phyloP scores from a whole-genome alignment of 1,140 invertebrate species.

The Drosophila bifasciata region DNA sequence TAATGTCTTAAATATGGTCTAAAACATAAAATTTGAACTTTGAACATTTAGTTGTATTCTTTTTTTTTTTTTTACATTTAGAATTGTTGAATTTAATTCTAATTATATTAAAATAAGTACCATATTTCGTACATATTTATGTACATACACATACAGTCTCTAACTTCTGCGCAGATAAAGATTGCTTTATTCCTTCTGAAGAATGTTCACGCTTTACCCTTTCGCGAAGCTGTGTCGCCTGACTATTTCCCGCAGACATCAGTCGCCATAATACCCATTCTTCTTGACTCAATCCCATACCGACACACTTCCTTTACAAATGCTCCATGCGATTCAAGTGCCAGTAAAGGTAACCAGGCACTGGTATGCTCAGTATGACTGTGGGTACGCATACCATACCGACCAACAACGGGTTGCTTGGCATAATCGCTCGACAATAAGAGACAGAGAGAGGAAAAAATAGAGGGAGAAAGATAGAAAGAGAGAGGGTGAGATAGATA shows the following conservation, averaged over 20 bases:
- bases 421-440: constrained; percentile 75
- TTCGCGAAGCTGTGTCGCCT: constrained; percentile 48
- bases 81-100: no score
- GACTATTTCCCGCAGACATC: constrained; percentile 23
- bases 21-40: no score
- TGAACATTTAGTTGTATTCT: no score
- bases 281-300: constrained; percentile 71
- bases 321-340: constrained; percentile 75
- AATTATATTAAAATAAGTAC: no score
- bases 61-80: no score
- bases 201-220: constrained; percentile 48
- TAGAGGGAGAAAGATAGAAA: background rate
- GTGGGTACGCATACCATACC: constrained; percentile 28
- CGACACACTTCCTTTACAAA: constrained; percentile 79
- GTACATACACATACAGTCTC: no score
- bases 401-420: constrained; percentile 59
- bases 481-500: background rate
- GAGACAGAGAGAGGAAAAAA: constrained; percentile 6
- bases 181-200: constrained; percentile 21
- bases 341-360: constrained; percentile 42
- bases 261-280: constrained; percentile 16
- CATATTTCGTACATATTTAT: no score
- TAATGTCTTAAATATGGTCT: no score
- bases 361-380: no score
- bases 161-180: constrained; percentile 32